Conservation (phyloP, 2,113 vertebrate species). For the Gymnocephalus cernua region DNA sequence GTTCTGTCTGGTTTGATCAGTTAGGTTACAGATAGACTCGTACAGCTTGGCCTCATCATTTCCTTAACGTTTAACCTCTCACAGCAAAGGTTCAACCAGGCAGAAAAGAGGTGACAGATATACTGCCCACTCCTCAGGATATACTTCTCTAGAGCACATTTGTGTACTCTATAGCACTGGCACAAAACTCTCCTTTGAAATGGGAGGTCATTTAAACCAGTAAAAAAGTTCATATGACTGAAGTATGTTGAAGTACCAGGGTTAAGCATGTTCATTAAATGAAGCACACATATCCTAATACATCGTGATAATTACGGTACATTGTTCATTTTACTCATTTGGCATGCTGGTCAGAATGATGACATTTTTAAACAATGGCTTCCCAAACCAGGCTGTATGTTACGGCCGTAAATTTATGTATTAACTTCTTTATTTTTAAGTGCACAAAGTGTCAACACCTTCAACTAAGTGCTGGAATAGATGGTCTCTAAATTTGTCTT, state of each 20-base stretch:
- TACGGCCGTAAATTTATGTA: not conserved
- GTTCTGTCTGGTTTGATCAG: not conserved
- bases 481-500: slow-evolving; percentile 20
- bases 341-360: not conserved
- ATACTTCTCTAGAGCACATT: slow-evolving; percentile 2
- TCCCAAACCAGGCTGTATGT: not conserved
- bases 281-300: not conserved
- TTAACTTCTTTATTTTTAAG: slow-evolving; percentile 33
- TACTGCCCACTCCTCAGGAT: slow-evolving; percentile 15
- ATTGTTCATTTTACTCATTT: not conserved
- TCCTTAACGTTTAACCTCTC: slow-evolving; percentile 59
- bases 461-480: slow-evolving; percentile 18
- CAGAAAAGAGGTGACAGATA: slow-evolving; percentile 40
- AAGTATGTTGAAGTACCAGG: not conserved
- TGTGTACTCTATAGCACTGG: slow-evolving; percentile 21
- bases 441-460: slow-evolving; percentile 6
- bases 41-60: slow-evolving; percentile 48
- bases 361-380: not conserved
- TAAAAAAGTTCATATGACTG: slow-evolving; percentile 6
- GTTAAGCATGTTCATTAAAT: not conserved
- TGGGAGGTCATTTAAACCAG: not conserved
- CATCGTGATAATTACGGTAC: not conserved
- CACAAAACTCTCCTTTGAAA: slow-evolving; percentile 4
- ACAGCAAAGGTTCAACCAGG: slow-evolving; percentile 28
- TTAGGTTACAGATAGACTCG: slow-evolving; percentile 5